Conservation (phyloP, 2,113 vertebrate genomes). For the Gyps fulvus region DNA sequence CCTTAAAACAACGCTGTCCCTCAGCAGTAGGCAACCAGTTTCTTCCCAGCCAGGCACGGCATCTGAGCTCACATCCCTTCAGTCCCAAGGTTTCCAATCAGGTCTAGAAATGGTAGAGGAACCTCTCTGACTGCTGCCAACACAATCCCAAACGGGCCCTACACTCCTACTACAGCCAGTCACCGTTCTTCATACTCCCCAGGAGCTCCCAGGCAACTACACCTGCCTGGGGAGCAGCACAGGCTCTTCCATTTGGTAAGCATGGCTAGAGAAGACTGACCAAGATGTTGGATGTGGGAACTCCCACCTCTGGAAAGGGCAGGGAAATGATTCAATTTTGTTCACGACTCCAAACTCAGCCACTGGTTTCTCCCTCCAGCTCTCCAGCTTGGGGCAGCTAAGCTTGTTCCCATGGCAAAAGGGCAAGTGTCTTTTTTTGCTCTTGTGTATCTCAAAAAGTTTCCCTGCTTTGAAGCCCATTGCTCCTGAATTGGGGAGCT, state of each 20-base stretch:
- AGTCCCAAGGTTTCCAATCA: neutral
- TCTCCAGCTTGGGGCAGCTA: neutral
- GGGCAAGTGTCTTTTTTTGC: neutral
- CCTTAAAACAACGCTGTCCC: neutral
- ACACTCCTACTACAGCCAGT: neutral
- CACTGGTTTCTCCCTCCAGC: neutral
- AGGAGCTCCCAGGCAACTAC: neutral
- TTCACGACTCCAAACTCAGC: neutral
- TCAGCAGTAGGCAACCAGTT: neutral
- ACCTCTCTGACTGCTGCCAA: neutral
- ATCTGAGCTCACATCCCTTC: rapidly evolving
- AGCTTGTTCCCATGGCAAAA: neutral
- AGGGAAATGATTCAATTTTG: neutral
- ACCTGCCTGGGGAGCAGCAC: neutral
- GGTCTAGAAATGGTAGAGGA: neutral
- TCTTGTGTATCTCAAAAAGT: neutral
- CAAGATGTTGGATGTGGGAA: neutral
- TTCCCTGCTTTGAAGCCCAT: neutral
- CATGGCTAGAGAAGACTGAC: neutral
- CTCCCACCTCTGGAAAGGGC: neutral
- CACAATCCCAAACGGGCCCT: neutral
- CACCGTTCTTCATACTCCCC: neutral
- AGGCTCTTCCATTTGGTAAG: neutral
- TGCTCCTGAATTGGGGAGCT: neutral
- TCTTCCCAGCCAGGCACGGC: neutral